A percentile compares a stretch with the other conserved stretches of the same genome.
Evolutionary conservation across 2,113 vertebrate species (phyloP).

Genomic region (Eolophus roseicapilla): DNA sequence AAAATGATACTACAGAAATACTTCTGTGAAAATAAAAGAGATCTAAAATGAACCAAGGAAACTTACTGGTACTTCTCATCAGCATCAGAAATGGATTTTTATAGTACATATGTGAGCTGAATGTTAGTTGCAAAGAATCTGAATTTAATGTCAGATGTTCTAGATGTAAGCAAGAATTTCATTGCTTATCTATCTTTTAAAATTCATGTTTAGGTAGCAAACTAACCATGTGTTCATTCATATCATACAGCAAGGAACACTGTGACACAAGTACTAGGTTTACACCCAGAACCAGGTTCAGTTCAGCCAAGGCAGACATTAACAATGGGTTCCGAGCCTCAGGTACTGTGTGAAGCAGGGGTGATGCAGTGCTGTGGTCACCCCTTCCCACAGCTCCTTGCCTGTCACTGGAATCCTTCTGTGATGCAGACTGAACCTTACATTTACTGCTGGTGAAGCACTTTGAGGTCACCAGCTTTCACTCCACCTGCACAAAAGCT

Average conservation of each 20-base stretch:
- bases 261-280: no score
- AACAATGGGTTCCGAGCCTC: not conserved
- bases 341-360: fast-evolving
- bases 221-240: not conserved
- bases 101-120: not conserved
- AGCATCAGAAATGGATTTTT: not conserved
- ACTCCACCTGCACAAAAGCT: not conserved
- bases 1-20: not conserved
- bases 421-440: not conserved
- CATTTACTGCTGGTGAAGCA: not conserved
- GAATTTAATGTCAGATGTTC: not conserved
- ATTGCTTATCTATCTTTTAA: not conserved
- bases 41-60: not conserved
- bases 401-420: not conserved
- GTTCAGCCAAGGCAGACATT: not conserved
- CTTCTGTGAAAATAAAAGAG: not conserved
- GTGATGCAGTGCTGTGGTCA: not conserved
- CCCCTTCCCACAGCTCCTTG: not conserved
- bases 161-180: not conserved
- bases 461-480: not conserved
- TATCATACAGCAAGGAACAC: not conserved
- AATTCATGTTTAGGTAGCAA: not conserved
- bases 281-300: not conserved
- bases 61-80: not conserved
- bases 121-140: not conserved